Evolutionary conservation across 2,113 vertebrate genomes (phyloP).

Genomic region (Bos taurus): DNA sequence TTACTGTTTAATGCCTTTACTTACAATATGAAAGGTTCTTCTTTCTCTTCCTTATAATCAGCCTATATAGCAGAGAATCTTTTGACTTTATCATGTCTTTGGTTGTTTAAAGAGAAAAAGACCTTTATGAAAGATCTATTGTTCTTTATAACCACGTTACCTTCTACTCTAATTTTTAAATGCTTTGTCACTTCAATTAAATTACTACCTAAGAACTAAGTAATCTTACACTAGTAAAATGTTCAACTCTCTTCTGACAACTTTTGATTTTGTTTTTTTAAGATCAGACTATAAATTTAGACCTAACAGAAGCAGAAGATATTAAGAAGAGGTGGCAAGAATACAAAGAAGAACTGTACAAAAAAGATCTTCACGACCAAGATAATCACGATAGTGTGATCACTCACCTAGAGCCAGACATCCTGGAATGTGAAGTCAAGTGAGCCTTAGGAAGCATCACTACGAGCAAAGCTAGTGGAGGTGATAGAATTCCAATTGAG

Average conservation of each 20-base stretch:
- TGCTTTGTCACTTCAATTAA: neutral
- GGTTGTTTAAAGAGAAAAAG: neutral
- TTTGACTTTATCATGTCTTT: neutral
- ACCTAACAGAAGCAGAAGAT: neutral
- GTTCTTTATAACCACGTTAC: neutral
- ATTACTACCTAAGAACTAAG: neutral
- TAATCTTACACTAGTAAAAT: neutral
- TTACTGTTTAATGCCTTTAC: neutral
- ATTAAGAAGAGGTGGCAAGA: neutral
- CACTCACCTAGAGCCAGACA: neutral
- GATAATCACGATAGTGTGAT: neutral
- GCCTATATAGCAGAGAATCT: neutral
- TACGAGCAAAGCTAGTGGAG: neutral
- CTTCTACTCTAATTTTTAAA: neutral
- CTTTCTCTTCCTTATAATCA: neutral
- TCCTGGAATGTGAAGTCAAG: neutral
- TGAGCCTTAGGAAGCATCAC: neutral
- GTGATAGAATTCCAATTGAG: neutral
- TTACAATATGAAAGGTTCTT: neutral
- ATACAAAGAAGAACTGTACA: neutral
- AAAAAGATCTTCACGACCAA: neutral
- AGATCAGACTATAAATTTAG: neutral
- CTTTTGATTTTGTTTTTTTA: neutral
- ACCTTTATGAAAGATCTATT: neutral
- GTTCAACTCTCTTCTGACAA: neutral